Evolutionary conservation across 2,797 vertebrate species (phyloP), one percentile per base, ranked within the genome.

Genomic region (Phoeniculus purpureus): DNA sequence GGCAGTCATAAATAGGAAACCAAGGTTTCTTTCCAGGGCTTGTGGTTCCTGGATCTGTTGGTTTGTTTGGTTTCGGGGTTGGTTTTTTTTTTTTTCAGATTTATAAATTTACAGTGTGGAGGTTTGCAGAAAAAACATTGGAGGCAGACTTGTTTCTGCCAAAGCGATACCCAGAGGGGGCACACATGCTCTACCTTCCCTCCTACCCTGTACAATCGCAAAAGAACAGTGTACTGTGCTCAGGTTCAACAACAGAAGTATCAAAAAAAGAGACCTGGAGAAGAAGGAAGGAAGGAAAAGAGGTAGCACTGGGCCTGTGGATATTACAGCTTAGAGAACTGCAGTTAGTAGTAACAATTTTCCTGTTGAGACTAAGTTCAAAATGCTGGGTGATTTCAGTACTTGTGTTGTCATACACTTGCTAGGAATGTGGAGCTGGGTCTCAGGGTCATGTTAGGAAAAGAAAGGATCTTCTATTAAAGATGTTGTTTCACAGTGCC

Each of bases 121-220:
- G 40, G 25, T 67, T 74, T 80, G 55, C 61, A 68, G 68, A 77
- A n/a, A 8, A 54, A 65, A 34, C 15, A 27, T 34, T 76, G 43
- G 16, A 87, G 40, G 22, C 66, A 48, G 66, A 40, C 25, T 61
- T 79, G 89, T 11, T 87, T 72, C 66, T 45, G 68, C 37, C 1
- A 21, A 62, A 75, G 73, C 52, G 62, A 23, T 34, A 47, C 52
- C 90, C 60, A 4, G 73, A 91, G 94, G 80, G 85, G 56, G 82
- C 82, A 87, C 83, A 73, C 77, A 25, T 5, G 94, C 85, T 92
- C 89, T 40, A 55, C 47, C 37, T 80, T 93, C 54, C 27, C 7
- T 82, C 54, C 47, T 47, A 32, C 27, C 0, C 0, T 0, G 4
- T 16, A 19, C 26, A 37, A 72, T 68, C 66, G 81, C 37, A 13